Percentiles rank a stretch among this genome's conserved stretches.
Conservation (phyloP, 2,113 vertebrate species). For the Rattus rattus region DNA sequence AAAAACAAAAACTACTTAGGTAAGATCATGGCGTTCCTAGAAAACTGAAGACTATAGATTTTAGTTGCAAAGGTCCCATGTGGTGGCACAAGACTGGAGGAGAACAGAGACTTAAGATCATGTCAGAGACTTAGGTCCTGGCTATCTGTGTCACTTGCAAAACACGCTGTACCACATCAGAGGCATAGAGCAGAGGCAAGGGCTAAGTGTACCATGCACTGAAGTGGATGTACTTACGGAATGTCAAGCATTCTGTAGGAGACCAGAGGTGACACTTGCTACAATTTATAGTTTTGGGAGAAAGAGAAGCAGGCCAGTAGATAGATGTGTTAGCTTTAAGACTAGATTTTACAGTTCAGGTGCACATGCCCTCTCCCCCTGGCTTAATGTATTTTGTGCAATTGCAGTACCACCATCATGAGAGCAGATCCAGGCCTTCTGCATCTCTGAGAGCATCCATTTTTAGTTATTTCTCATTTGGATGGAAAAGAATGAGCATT, state of each 20-base stretch:
- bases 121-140: background rate
- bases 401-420: background rate
- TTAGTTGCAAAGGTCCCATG: background rate
- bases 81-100: background rate
- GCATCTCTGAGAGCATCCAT: background rate
- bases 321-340: background rate
- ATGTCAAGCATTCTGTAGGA: background rate
- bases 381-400: background rate
- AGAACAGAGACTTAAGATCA: background rate
- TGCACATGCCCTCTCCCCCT: background rate
- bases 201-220: background rate
- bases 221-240: background rate
- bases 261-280: background rate
- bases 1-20: background rate
- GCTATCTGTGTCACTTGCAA: background rate
- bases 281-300: no score
- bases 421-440: background rate
- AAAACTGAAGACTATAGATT: background rate
- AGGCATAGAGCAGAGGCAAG: background rate
- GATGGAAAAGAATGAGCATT: background rate
- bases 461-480: background rate
- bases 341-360: background rate
- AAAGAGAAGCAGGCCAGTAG: background rate
- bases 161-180: background rate
- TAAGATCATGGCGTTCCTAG: background rate